Percentiles rank a stretch among this genome's conserved stretches.
Conservation (phyloP, 37 sponge, comb jelly and placozoan genomes). For the Cliona cf. orientalis region DNA sequence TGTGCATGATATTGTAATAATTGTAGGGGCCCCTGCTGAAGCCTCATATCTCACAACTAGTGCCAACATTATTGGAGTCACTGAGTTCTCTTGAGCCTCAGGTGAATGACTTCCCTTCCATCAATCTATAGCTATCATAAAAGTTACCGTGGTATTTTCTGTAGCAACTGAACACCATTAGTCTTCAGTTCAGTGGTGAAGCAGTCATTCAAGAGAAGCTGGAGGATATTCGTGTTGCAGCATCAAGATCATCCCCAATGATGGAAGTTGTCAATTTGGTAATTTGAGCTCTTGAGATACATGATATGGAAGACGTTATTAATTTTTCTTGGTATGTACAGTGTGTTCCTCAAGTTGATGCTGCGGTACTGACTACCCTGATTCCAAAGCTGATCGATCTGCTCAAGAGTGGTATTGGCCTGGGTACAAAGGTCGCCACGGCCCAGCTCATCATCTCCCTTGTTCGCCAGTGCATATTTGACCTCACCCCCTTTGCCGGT, state of each 20-base stretch:
- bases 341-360: conserved; percentile 68
- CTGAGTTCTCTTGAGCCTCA: conserved; percentile 84
- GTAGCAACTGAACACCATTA: conserved; percentile 58
- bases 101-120: conserved; percentile 35
- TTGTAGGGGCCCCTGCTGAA: conserved; percentile 76
- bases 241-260: conserved; percentile 71
- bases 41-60: conserved; percentile 75
- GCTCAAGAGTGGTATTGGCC: conserved; percentile 81
- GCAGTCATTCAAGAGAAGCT: conserved; percentile 56
- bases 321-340: too few species aligned
- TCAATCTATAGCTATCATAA: neutral
- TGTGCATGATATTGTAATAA: neutral
- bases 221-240: conserved; percentile 64
- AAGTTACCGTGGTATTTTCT: neutral
- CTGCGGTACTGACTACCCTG: conserved; percentile 52
- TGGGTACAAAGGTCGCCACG: conserved; percentile 81
- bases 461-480: conserved; percentile 33
- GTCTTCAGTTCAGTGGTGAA: conserved; percentile 57
- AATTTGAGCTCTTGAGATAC: neutral
- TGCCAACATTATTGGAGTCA: conserved; percentile 74
- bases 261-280: conserved; percentile 74
- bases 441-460: conserved; percentile 69
- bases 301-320: neutral
- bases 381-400: conserved; percentile 67
- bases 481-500: conserved; percentile 77